Percentiles rank a stretch among this genome's conserved stretches.
phyloP scores from a whole-genome alignment of 1,140 invertebrate species.

The Doryteuthis pealeii region DNA sequence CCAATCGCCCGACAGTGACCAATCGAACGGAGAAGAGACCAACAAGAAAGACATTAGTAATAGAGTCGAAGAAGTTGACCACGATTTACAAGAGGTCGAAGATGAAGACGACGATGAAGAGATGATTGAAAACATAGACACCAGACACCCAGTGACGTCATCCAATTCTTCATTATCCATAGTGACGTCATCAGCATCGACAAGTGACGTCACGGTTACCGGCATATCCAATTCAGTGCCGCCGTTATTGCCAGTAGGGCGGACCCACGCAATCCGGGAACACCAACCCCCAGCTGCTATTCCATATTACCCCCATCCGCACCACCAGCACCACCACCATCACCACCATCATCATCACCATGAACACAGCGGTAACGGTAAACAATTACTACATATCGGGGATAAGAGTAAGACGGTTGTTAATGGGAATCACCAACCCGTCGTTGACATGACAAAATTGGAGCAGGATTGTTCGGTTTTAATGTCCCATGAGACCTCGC shows the following conservation, averaged over 20 bases:
- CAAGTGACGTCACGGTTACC: background rate
- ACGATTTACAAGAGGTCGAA: background rate
- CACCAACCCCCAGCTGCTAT: background rate
- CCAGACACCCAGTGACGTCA: background rate
- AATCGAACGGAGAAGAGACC: background rate
- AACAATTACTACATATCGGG: background rate
- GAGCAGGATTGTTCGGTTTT: background rate
- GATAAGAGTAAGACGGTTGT: background rate
- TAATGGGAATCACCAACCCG: background rate
- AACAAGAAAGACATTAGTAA: background rate
- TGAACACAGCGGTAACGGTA: background rate
- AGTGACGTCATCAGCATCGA: background rate
- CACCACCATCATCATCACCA: background rate
- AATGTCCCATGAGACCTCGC: background rate
- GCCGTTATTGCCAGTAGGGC: too few species aligned
- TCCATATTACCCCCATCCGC: background rate
- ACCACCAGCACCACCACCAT: background rate
- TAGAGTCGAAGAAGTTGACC: background rate
- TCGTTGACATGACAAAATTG: background rate
- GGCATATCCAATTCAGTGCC: background rate
- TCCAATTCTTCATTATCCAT: too few species aligned
- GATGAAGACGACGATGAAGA: background rate
- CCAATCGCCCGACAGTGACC: background rate
- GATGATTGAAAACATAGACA: background rate
- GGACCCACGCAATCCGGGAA: background rate